A percentile compares a stretch with the other conserved stretches of the same genome.
These are phyloP conservation scores for Ditylenchus weischeri DNA, from an alignment of 2,888 invertebrate genomes.

Conservation along the genomic window DNA sequence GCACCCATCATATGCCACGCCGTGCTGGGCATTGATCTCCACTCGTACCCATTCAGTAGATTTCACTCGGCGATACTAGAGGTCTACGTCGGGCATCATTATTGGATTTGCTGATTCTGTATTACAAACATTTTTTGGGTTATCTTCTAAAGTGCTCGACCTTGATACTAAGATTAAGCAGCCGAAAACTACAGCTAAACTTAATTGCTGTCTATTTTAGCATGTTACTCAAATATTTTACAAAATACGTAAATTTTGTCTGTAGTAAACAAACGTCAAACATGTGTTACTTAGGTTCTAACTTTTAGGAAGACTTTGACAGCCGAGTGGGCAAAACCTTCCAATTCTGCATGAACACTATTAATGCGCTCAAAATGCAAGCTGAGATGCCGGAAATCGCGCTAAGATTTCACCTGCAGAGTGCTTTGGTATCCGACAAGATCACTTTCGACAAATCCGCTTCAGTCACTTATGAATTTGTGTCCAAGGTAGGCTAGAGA, in stretches of 20 bases:
- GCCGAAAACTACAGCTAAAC: too few species aligned
- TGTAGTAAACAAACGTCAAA: not conserved
- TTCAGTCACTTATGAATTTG: conserved; percentile 94
- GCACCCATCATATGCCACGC: too few species aligned
- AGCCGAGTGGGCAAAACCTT: conserved; percentile 97
- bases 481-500: conserved; percentile 71
- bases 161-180: too few species aligned
- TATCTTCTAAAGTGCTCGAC: too few species aligned
- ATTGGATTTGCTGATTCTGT: too few species aligned
- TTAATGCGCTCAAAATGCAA: conserved; percentile 81
- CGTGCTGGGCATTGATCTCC: too few species aligned
- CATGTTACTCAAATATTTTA: too few species aligned
- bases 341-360: conserved; percentile 93
- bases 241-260: not conserved
- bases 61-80: too few species aligned
- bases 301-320: conserved; percentile 84
- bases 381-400: conserved; percentile 91
- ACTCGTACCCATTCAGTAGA: too few species aligned
- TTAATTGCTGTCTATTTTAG: too few species aligned
- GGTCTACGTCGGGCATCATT: too few species aligned
- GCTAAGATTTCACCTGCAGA: conserved; percentile 79
- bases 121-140: too few species aligned
- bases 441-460: conserved; percentile 83
- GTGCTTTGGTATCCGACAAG: conserved; percentile 72
- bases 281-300: not conserved